phyloP scores from a whole-genome alignment of 2,888 invertebrate genomes.

The Noctua fimbriata region DNA sequence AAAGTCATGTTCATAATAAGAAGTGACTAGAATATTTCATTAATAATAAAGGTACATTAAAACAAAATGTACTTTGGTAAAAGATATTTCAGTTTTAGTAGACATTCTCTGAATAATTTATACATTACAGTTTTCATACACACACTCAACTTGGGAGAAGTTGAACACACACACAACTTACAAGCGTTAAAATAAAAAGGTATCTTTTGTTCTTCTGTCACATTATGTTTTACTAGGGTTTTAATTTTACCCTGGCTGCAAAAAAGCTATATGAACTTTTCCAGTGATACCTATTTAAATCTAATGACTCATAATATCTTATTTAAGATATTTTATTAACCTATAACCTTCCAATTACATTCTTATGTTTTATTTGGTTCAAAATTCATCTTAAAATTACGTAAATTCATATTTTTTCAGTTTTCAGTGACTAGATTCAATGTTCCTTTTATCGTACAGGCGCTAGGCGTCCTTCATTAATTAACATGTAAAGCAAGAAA shows the following conservation, averaged over 20 bases:
- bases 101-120: no score
- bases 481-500: not conserved
- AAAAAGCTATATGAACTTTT: not conserved
- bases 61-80: not conserved
- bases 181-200: not conserved
- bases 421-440: not conserved
- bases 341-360: no score
- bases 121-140: not conserved
- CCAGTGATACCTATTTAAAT: not conserved
- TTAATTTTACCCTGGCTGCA: not conserved
- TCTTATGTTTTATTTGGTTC: no score
- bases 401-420: no score
- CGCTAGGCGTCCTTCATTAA: not conserved
- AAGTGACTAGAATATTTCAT: slow-evolving; percentile 25
- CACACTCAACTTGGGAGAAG: not conserved
- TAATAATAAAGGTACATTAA: no score
- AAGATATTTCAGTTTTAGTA: not conserved
- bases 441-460: not conserved
- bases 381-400: no score
- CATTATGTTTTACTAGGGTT: not conserved
- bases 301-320: slow-evolving; percentile 4
- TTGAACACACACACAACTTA: no score
- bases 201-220: not conserved
- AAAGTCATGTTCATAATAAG: not conserved
- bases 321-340: no score